phyloP scores from a whole-genome alignment of 2,113 vertebrate genomes.

The Saccopteryx leptura region DNA sequence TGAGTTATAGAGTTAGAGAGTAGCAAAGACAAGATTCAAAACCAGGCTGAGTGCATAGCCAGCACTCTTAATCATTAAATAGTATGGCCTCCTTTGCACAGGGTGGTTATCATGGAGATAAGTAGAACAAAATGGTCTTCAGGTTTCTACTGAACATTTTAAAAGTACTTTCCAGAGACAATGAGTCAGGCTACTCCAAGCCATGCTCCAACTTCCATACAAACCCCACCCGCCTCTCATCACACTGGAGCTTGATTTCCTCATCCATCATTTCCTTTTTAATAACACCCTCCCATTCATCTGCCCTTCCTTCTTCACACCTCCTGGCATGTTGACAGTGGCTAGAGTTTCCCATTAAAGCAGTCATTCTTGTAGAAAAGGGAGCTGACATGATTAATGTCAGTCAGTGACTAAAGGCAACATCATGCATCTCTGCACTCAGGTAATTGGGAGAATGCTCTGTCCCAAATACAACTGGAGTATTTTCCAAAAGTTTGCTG shows the following conservation, averaged over 20 bases:
- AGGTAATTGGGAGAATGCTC: slow-evolving; percentile 78
- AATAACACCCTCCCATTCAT: slow-evolving; percentile 80
- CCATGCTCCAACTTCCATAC: slow-evolving; percentile 18
- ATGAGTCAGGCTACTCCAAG: not conserved
- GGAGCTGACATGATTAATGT: slow-evolving; percentile 90
- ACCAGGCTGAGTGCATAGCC: not conserved
- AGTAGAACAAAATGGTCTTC: not conserved
- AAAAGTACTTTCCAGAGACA: slow-evolving; percentile 25
- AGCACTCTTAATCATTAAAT: too few relatives aligned
- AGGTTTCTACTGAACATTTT: not conserved
- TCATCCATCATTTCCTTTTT: slow-evolving; percentile 81
- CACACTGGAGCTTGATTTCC: slow-evolving; percentile 76
- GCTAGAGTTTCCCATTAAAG: slow-evolving; percentile 89
- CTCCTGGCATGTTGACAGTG: slow-evolving; percentile 83
- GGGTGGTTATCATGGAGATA: not conserved
- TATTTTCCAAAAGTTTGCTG: slow-evolving; percentile 72
- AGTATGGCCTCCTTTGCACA: fast-evolving
- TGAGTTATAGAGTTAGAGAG: not conserved
- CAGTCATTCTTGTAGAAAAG: slow-evolving; percentile 90
- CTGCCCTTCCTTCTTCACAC: slow-evolving; percentile 69
- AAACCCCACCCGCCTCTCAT: slow-evolving; percentile 55
- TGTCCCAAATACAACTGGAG: slow-evolving; percentile 80
- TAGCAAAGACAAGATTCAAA: not conserved
- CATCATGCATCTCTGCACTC: slow-evolving; percentile 69
- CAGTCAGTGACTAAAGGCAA: slow-evolving; percentile 79